Percentiles rank a stretch among this genome's conserved stretches.
phyloP scores from a whole-genome alignment of 2,888 invertebrate species.

The Prosopocoilus inquinatus region DNA sequence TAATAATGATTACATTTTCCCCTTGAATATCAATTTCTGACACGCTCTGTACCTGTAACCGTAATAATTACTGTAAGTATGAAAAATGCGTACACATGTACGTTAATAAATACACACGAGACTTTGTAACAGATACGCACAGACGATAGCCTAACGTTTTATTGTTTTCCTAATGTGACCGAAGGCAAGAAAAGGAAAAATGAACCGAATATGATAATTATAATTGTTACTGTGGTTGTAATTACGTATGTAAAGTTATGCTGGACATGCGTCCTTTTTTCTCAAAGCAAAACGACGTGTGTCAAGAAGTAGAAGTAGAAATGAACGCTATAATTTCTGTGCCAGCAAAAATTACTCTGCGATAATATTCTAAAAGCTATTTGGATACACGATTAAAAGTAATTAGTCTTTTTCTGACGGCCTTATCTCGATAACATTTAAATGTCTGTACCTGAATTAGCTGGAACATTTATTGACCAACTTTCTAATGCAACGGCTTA shows the following conservation, averaged over 20 bases:
- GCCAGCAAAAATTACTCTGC: not conserved
- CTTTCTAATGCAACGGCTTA: not conserved
- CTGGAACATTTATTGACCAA: not conserved
- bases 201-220: conserved; percentile 1
- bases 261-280: not conserved
- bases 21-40: not conserved
- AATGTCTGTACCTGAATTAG: conserved; percentile 3
- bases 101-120: not conserved
- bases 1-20: not conserved
- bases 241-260: conserved; percentile 1
- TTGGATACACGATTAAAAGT: conserved; percentile 6
- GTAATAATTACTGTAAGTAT: not conserved
- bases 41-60: not conserved
- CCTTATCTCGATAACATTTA: conserved; percentile 8
- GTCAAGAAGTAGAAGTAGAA: not conserved
- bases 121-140: not conserved
- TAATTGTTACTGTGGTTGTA: not conserved
- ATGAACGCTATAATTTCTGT: not conserved
- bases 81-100: conserved; percentile 1
- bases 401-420: conserved; percentile 9
- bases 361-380: not conserved
- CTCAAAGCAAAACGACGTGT: not conserved
- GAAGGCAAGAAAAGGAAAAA: not conserved
- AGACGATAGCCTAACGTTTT: not conserved
- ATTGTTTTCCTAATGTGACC: not conserved